These are phyloP conservation scores for Lithobates pipiens DNA, from an alignment of 2,797 vertebrate species.

Conservation along the genomic window DNA sequence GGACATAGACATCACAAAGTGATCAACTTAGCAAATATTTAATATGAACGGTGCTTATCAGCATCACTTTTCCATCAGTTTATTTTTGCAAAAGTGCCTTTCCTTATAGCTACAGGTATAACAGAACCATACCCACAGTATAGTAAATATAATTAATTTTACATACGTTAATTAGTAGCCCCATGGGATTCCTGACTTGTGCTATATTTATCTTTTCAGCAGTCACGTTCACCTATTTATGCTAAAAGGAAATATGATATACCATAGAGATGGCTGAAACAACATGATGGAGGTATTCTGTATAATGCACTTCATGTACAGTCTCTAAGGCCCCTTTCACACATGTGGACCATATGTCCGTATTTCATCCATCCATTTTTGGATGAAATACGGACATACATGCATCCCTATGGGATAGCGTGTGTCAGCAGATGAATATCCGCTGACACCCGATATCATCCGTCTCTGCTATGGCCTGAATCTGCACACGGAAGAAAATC, in stretches of 20 bases:
- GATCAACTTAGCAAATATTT: not conserved
- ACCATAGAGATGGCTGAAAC: not conserved
- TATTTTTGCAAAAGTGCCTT: not conserved
- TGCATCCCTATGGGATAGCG: too few relatives aligned
- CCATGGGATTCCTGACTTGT: conserved; percentile 6
- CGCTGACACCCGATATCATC: too few relatives aligned
- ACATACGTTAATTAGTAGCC: not conserved
- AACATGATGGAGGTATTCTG: not conserved
- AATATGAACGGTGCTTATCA: not conserved
- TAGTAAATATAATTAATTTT: conserved; percentile 26
- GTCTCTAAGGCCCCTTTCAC: too few relatives aligned
- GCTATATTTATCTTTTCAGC: conserved; percentile 23
- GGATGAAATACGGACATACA: too few relatives aligned
- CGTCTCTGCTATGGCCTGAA: too few relatives aligned
- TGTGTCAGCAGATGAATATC: too few relatives aligned
- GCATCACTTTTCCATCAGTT: too few relatives aligned
- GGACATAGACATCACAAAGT: not conserved
- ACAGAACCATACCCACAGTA: not conserved
- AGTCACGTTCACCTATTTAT: not conserved
- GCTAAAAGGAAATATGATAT: conserved; percentile 3
- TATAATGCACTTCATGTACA: not conserved
- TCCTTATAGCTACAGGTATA: not conserved
- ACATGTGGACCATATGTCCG: too few relatives aligned
- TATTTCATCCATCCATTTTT: too few relatives aligned
- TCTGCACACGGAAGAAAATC: too few relatives aligned